phyloP scores from a whole-genome alignment of 2,797 vertebrate species.

The Acridotheres tristis region DNA sequence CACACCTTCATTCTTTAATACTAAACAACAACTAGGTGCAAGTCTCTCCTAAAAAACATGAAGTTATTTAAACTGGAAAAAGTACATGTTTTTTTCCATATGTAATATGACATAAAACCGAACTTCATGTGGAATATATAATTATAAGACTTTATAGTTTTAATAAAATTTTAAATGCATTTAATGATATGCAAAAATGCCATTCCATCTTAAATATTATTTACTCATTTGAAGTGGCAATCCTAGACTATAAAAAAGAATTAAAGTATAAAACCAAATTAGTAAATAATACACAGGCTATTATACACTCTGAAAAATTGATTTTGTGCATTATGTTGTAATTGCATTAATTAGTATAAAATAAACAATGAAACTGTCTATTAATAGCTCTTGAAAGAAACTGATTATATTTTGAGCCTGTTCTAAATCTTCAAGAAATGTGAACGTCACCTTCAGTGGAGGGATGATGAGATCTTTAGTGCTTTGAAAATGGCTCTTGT shows the following conservation, averaged over 20 bases:
- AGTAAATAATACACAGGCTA: background rate
- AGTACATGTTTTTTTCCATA: background rate
- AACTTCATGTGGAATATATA: background rate
- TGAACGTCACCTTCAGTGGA: background rate
- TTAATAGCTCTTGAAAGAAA: background rate
- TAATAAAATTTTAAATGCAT: background rate
- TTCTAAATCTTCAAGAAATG: background rate
- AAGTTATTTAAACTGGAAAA: background rate
- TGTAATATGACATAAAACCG: background rate
- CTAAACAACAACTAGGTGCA: background rate
- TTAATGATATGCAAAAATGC: background rate
- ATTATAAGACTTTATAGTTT: background rate
- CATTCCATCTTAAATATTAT: background rate
- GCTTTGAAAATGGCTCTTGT: background rate
- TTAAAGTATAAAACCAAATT: background rate
- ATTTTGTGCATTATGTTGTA: background rate
- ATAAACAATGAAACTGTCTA: background rate
- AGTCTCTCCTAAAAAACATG: background rate
- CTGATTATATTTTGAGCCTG: background rate
- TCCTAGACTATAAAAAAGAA: background rate
- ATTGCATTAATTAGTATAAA: background rate
- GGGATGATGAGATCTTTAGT: background rate
- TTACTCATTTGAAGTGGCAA: background rate
- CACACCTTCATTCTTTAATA: background rate
- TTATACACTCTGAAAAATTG: background rate